Base-by-base conservation (phyloP, 2,888 invertebrate genomes). In the Drosophila kuntzei region DNA sequence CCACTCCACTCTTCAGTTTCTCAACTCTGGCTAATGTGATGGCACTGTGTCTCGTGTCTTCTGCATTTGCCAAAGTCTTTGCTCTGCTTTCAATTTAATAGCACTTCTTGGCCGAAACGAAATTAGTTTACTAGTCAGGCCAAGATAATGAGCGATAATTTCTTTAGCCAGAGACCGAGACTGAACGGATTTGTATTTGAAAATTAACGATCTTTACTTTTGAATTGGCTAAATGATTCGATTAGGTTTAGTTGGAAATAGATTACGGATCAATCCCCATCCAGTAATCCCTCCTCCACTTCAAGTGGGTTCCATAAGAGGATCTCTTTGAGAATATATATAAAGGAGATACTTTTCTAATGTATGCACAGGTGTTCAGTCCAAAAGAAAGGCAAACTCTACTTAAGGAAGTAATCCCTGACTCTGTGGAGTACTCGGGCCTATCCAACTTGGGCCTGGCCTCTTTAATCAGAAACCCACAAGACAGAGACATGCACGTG, bases 81-180 rank as follows among this genome's bases (percentile, higher is more conserved):
- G 71, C 58, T 65, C 46, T 58, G 63, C 74, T 65, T 73, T 60
- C 66, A 63, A 57, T 66, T 77, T 82, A 88, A 84, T 88, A 74
- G 86, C 66, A 64, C 39, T 41, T 18, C 66, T 64, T 69, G 73
- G 70, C 69, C 76, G 69, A 61, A 75, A 69, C 84, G 67, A 80
- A 89, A 89, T 87, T 76, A 89, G n/a, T 32, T 87, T 83, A 71
- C 81, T 81, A 79, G 69, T 72, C 67, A 32, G 71, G 76, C 78
- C 71, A 62, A 77, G 71, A 76, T 83, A 86, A 88, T 88, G 75
- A 88, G 80, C 67, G 61, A 73, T 77, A 74, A 85, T 85, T 85
- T 79, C 25, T 11, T 74, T 60, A 63, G 58, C 43, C 12, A 55
- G 50, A 11, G 49, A 25, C 32, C 54, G 50, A 41, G 32, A 29